Evolutionary conservation across 2,797 vertebrate genomes (phyloP).

Genomic region (Periophthalmus magnuspinnatus): DNA sequence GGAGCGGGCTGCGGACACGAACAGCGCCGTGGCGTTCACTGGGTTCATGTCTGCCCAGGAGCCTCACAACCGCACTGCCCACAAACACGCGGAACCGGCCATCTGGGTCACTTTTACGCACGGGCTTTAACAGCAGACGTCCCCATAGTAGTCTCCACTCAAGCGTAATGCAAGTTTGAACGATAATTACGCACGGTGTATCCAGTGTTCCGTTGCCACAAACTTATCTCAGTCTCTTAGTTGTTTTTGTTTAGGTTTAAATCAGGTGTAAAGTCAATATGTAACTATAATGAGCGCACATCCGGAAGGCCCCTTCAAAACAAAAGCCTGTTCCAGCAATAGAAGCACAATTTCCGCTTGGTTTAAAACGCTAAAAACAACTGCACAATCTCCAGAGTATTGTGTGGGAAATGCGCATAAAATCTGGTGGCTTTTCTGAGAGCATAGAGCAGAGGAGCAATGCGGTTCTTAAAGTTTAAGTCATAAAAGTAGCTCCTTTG

Average conservation of each 20-base stretch:
- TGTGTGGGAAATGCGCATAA: conserved; percentile 33
- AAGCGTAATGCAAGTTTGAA: not conserved
- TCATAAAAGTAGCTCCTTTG: conserved; percentile 38
- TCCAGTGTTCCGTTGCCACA: not conserved
- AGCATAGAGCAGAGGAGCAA: conserved; percentile 50
- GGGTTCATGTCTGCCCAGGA: conserved; percentile 93
- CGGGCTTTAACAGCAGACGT: not conserved
- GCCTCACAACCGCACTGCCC: not conserved
- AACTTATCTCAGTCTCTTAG: not conserved
- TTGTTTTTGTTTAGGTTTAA: not conserved
- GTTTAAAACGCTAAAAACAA: conserved; percentile 35
- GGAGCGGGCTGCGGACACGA: conserved; percentile 96
- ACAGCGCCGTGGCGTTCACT: conserved; percentile 97
- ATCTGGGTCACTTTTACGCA: not conserved
- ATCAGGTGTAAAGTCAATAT: not conserved
- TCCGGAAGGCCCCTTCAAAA: not conserved
- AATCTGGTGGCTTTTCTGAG: conserved; percentile 58
- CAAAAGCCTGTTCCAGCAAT: not conserved
- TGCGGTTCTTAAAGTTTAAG: conserved; percentile 18
- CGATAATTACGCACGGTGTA: not conserved
- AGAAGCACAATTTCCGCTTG: not conserved
- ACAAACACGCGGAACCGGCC: not conserved
- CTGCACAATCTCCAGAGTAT: conserved; percentile 30
- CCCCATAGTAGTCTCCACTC: not conserved
- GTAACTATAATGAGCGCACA: not conserved